Base-by-base conservation (phyloP, 2,113 vertebrate genomes). In the Pipa parva region DNA sequence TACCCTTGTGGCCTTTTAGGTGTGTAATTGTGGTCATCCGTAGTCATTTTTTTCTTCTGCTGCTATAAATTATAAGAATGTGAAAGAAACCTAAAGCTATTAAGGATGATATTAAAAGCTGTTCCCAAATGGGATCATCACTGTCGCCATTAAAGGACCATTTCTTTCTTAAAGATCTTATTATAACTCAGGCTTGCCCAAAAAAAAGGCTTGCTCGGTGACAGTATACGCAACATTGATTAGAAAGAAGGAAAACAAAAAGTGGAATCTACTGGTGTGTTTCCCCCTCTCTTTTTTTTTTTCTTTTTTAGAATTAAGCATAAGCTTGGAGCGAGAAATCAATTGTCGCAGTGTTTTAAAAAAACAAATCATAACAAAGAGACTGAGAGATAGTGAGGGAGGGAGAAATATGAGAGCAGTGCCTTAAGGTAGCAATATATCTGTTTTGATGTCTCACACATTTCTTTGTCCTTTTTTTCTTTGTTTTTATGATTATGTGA, bases 381-480 rank as follows among this genome's bases (percentile, higher is more conserved):
- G 48, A 60, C 48, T 60, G 58, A 31, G 66, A 70, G 66, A 70
- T 61, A 70, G 57, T 54, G 58, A 52, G 21, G 49, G 25, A 70
- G 66, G 42, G 64, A 68, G 66, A 70, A 58, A 70, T 54, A 70
- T 51, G 49, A 70, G 66, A 70, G 66, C 66, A 61, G 37, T 61
- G 66, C 66, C 66, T 60, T 70, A 61, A 70, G 66, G 66, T 70
- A 70, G 66, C 66, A 70, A 70, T 70, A 70, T 70, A 70, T 70
- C 66, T 70, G 49, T 70, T 70, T 70, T 70, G 66, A 70, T 70
- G 66, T 54, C 49, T 60, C 66, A 70, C 66, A 54, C 66, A 70
- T 61, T 70, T 70, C 66, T 70, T 61, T 61, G 58, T 60, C 57
- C 66, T 59, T 61, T 70, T 60, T 70, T 61, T 31, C 58, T 60